Conservation (phyloP, 2,797 vertebrate species). For the Microchirus variegatus region DNA sequence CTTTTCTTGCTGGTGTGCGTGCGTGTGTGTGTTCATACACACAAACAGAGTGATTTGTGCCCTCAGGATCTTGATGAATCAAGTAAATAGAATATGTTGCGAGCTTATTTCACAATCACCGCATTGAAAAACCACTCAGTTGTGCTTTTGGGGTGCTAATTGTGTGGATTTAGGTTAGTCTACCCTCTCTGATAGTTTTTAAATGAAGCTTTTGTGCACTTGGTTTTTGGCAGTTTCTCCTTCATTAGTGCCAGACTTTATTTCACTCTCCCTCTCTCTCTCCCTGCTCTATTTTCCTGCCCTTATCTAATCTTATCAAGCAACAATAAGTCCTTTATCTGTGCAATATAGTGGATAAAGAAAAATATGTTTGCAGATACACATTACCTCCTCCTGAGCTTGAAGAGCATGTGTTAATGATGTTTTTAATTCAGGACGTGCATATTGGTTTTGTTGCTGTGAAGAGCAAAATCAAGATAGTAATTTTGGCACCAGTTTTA, state of each 20-base stretch:
- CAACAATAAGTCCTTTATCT: conserved; percentile 70
- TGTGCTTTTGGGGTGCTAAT: conserved; percentile 73
- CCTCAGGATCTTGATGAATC: conserved; percentile 63
- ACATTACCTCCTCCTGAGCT: conserved; percentile 55
- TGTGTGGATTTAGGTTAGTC: conserved; percentile 77
- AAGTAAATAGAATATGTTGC: conserved; percentile 70
- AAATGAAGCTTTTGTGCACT: conserved; percentile 72
- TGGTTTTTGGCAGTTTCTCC: conserved; percentile 72
- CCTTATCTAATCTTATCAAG: conserved; percentile 55
- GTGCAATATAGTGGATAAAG: conserved; percentile 39
- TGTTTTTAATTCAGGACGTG: conserved; percentile 69
- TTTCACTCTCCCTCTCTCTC: conserved; percentile 38
- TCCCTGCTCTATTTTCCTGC: conserved; percentile 35
- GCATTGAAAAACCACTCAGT: conserved; percentile 60
- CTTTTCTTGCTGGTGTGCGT: conserved; percentile 15
- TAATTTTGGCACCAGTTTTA: conserved; percentile 40
- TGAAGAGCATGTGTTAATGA: conserved; percentile 69
- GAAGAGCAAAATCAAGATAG: conserved; percentile 63
- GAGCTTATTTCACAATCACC: conserved; percentile 61
- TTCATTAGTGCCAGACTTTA: conserved; percentile 66
- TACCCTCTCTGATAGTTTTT: conserved; percentile 75
- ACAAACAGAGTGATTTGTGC: conserved; percentile 41
- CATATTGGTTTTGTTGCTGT: conserved; percentile 63
- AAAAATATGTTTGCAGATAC: conserved; percentile 43
- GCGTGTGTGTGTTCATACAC: neutral